These are phyloP conservation scores for Ia io DNA, from an alignment of 2,113 vertebrate genomes.

Conservation along the genomic window DNA sequence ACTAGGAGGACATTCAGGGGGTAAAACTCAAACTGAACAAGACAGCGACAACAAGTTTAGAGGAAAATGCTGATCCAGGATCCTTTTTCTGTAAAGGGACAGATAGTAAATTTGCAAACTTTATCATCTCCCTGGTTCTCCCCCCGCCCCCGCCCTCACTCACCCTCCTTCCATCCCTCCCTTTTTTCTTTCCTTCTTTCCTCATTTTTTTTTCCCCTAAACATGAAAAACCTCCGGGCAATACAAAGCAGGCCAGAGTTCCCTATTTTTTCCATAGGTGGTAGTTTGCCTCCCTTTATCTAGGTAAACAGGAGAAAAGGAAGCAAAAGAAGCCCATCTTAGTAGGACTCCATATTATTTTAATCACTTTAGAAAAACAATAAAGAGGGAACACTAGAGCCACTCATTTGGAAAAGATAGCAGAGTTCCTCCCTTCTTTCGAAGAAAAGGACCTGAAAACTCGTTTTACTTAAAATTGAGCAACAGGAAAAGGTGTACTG, in stretches of 20 bases:
- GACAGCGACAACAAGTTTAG: not conserved
- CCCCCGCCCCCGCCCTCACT: not conserved
- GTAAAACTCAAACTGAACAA: not conserved
- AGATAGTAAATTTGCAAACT: not conserved
- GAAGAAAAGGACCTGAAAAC: not conserved
- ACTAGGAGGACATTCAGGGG: not conserved
- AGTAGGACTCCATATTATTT: not conserved
- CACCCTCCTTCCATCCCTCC: too few species aligned
- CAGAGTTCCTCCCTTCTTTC: not conserved
- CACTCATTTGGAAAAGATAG: not conserved
- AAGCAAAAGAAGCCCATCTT: not conserved
- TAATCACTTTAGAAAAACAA: not conserved
- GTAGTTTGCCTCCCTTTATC: not conserved
- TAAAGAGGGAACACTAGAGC: slow-evolving; percentile 1
- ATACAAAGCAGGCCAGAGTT: not conserved
- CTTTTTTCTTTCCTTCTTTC: not conserved
- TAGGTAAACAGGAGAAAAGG: not conserved
- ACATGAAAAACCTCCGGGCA: not conserved
- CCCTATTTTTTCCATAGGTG: not conserved
- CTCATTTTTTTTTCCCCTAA: not conserved
- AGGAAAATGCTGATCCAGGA: not conserved
- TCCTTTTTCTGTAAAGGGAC: not conserved
- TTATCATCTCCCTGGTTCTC: not conserved
- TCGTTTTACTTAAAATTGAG: not conserved
- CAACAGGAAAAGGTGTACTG: not conserved